Base-by-base conservation (phyloP, 2,113 vertebrate species). In the Tichodroma muraria region DNA sequence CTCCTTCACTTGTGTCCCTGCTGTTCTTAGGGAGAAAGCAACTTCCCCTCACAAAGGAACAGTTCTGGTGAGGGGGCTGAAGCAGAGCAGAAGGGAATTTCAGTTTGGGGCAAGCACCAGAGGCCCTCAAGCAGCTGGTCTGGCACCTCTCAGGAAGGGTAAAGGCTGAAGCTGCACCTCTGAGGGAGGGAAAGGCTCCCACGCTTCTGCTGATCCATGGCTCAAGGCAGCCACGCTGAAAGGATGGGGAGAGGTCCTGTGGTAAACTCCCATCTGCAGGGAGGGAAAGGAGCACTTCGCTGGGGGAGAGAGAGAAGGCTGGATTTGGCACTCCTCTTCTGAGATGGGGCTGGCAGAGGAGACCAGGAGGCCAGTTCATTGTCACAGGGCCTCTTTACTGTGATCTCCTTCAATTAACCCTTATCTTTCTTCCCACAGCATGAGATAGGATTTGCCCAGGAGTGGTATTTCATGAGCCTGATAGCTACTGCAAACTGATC, bases 201-300 rank as follows among this genome's bases (percentile, higher is more conserved):
- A 68, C 0, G 2, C 6, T 38, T 82, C 54, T 28, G 20, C 49
- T 73, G 64, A 37, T 38, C 47, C 3, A 0, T 8, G 10, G 70
- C 49, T 59, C 38, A 79, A 60, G 45, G 54, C 54, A 53, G 52
- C 20, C 2, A 6, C 30, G n/a, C 60, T 64, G 31, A 21, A 12
- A 64, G 71, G n/a, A 21, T 38, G 44, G 45, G 49, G 38, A 64
- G 64, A 82, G 37, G 28, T 16, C 3, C n/a, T 54, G 31, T 47
- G 2, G 3, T 53, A 49, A 64, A 82, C 10, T 79, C 54, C 27
- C 50, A 59, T 8, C 49, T 85, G 23, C 65, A 64, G 49, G 37
- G 54, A 85, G 7, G 27, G 54, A 44, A n/a, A 82, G 65, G 50
- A 86, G 20, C 9, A 21, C 8, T 63, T 42, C n/a, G 11, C 5